Evolutionary conservation across 1,140 invertebrate genomes (phyloP).

Genomic region (Micrasema longulum): DNA sequence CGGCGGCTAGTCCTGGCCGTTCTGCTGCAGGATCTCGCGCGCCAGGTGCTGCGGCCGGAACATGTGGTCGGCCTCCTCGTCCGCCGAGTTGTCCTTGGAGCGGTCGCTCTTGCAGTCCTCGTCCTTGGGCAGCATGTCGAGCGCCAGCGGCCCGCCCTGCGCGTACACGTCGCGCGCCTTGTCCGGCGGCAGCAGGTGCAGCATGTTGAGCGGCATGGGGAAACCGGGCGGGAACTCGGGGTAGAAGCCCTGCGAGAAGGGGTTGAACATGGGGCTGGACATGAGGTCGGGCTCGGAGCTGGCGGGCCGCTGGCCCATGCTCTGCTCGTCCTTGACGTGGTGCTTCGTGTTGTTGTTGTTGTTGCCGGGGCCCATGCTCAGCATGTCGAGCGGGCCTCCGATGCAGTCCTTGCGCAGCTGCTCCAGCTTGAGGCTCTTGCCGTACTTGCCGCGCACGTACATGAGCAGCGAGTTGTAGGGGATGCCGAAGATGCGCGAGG

Average conservation of each 20-base stretch:
- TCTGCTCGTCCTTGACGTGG: conserved; percentile 64
- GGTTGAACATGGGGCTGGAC: conserved; percentile 76
- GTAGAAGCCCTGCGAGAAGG: conserved; percentile 80
- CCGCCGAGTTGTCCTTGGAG: conserved; percentile 74
- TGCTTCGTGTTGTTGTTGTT: conserved; percentile 73
- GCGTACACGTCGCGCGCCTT: conserved; percentile 73
- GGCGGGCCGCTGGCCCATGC: conserved; percentile 68
- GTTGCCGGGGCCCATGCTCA: conserved; percentile 75
- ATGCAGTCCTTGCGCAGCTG: conserved; percentile 89
- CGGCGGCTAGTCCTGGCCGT: conserved; percentile 72
- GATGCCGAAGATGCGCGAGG: conserved; percentile 88
- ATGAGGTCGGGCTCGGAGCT: conserved; percentile 73
- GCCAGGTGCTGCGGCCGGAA: conserved; percentile 67
- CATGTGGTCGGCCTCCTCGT: conserved; percentile 71
- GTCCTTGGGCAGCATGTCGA: conserved; percentile 67
- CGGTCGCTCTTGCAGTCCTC: conserved; percentile 75
- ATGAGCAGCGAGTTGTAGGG: conserved; percentile 91
- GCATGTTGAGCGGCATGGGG: conserved; percentile 85
- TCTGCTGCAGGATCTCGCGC: conserved; percentile 72
- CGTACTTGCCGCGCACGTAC: conserved; percentile 93
- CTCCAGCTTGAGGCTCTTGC: conserved; percentile 88
- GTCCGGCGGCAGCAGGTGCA: conserved; percentile 83
- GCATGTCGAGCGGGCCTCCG: conserved; percentile 77
- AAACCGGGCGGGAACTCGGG: conserved; percentile 83
- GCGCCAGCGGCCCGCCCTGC: conserved; percentile 66